Base-by-base conservation (phyloP, 1,140 invertebrate genomes). In the Drosophila grimshawi region DNA sequence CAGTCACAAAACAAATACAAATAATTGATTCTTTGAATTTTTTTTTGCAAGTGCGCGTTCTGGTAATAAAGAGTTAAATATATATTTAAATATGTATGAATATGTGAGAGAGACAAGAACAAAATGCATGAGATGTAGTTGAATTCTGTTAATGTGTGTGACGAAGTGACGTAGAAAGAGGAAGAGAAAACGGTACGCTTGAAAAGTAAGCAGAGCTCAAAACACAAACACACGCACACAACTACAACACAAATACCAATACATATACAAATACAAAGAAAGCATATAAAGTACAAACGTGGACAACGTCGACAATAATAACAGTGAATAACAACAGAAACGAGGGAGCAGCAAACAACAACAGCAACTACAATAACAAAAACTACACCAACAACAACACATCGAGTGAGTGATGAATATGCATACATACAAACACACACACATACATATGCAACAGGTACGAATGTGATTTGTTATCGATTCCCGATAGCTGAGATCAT, bases 101-200 rank as follows among this genome's bases (percentile, higher is more conserved):
- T 37, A 29, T 49, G 19, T 49, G 41, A 35, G 39, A 55, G 11
- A 66, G 65, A 29, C 59, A 48, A 19, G 46, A 67, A 73, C 53
- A 51, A 60, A 62, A 55, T 39, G 55, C 41, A 61, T 68, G 56
- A 68, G 61, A 73, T 73, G 70, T 73, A 73, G 65, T 41, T 68
- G 64, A 74, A 69, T 62, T 74, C 57, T 74, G 56, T 41, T 74
- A 74, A 74, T 56, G 64, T 68, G 56, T 73, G 70, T 73, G 70
- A 73, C 56, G 70, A 68, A 73, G 71, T 69, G 57, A 74, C 52
- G 70, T 55, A 74, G 51, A 62, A 68, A 73, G 45, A 35, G 57
- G 45, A 37, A 19, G 51, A 67, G 30, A 29, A 67, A 32, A 43
- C 33, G 35, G 53, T 43, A 68, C 55, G 39, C 60, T 64, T 43